phyloP scores from a whole-genome alignment of 2,888 invertebrate genomes.

The Acronicta aceris region DNA sequence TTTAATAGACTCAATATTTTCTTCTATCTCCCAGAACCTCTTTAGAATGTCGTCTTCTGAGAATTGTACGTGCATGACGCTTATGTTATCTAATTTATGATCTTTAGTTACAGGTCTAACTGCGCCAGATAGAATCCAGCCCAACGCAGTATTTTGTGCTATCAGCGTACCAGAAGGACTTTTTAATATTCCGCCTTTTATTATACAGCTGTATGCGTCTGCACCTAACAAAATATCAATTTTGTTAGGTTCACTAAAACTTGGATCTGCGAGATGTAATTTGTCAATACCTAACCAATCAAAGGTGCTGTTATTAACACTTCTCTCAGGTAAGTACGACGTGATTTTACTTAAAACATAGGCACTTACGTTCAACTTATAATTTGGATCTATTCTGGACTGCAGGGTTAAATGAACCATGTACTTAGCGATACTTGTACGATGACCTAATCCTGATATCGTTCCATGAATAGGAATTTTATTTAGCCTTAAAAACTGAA shows the following conservation, averaged over 20 bases:
- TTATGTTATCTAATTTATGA: not conserved
- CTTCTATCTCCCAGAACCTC: slow-evolving; percentile 47
- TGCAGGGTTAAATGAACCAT: not conserved
- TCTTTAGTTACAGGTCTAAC: too few species aligned
- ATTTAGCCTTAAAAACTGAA: slow-evolving; percentile 42
- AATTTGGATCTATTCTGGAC: not conserved
- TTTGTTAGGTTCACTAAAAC: slow-evolving; percentile 1
- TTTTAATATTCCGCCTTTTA: too few species aligned
- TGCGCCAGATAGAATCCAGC: too few species aligned
- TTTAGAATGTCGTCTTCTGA: slow-evolving; percentile 25
- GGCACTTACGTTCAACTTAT: not conserved
- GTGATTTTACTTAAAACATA: slow-evolving; percentile 2
- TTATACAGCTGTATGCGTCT: too few species aligned
- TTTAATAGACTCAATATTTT: slow-evolving; percentile 16
- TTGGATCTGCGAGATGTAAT: slow-evolving; percentile 10
- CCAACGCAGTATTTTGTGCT: too few species aligned
- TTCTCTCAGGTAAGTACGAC: not conserved
- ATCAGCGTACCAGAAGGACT: too few species aligned
- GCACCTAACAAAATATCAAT: not conserved
- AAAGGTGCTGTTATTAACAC: not conserved
- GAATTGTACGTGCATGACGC: slow-evolving; percentile 4
- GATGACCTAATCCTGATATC: slow-evolving; percentile 14
- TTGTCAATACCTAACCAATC: slow-evolving; percentile 7
- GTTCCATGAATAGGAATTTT: slow-evolving; percentile 22
- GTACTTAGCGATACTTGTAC: not conserved